These are phyloP conservation scores for Hippopotamyrus pictus DNA, from an alignment of 2,797 vertebrate species.

Conservation along the genomic window DNA sequence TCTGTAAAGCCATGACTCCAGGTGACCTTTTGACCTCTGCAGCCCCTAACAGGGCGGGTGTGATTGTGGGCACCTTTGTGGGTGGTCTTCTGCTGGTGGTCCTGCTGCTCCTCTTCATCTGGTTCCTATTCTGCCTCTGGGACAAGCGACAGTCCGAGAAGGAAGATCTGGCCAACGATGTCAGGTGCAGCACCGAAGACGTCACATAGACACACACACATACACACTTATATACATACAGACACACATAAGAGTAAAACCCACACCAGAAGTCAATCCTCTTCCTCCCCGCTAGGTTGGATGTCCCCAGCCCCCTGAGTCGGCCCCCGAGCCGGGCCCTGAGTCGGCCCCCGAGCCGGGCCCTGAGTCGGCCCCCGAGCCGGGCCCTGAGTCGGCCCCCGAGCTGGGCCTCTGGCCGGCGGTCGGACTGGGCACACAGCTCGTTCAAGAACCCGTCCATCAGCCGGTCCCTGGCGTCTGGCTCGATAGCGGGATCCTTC, in stretches of 20 bases:
- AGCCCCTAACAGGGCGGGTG: constrained; percentile 63
- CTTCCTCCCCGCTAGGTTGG: constrained; percentile 52
- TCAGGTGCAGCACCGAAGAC: constrained; percentile 55
- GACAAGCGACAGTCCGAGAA: constrained; percentile 51
- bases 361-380: constrained; percentile 25
- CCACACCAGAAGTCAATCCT: not conserved
- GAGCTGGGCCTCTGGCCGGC: constrained; percentile 50
- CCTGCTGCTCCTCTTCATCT: constrained; percentile 65
- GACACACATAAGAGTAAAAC: not conserved
- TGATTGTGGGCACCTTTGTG: constrained; percentile 69
- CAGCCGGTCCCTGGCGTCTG: not conserved
- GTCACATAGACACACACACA: not conserved
- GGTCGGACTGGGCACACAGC: constrained; percentile 46
- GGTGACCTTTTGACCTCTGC: constrained; percentile 25
- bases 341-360: constrained; percentile 45
- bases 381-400: constrained; percentile 56
- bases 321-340: constrained; percentile 31
- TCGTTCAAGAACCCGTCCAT: constrained; percentile 23
- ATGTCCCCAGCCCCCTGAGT: constrained; percentile 57
- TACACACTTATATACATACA: not conserved
- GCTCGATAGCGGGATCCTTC: not conserved
- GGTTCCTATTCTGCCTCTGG: constrained; percentile 65
- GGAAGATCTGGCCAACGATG: constrained; percentile 67
- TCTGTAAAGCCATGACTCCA: not conserved
- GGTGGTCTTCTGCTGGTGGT: constrained; percentile 68